A percentile compares a stretch with the other conserved stretches of the same genome.
Conservation (phyloP, 1,140 invertebrate genomes). For the Brachionus paranguensis region DNA sequence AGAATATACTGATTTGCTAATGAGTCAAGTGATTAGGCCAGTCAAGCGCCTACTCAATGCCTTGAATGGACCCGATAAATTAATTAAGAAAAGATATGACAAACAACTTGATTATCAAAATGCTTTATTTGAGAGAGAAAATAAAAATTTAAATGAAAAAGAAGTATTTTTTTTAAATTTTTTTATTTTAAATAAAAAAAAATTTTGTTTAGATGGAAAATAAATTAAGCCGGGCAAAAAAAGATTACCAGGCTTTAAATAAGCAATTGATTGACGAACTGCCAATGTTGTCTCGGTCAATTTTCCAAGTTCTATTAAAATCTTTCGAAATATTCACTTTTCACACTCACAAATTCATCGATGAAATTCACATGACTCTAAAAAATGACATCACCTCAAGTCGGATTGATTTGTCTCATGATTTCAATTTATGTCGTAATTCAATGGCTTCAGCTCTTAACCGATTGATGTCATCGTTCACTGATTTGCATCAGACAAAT, state of each 20-base stretch:
- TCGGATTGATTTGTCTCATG: background rate
- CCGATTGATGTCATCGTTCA: background rate
- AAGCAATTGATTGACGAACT: slow-evolving; percentile 26
- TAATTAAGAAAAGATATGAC: slow-evolving; percentile 16
- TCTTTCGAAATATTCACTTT: background rate
- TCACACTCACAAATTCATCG: background rate
- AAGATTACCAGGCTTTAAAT: slow-evolving; percentile 27
- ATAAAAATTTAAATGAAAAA: background rate
- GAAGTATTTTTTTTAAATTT: background rate
- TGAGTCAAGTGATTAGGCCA: background rate
- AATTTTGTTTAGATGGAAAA: background rate
- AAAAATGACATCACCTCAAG: background rate
- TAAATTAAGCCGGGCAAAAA: background rate
- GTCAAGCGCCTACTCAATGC: background rate
- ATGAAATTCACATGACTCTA: background rate
- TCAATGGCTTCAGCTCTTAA: background rate
- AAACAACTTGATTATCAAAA: slow-evolving; percentile 24
- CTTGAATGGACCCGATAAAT: background rate
- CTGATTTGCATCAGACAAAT: background rate
- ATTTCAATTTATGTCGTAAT: background rate
- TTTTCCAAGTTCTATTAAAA: background rate
- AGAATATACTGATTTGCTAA: background rate
- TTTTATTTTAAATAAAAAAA: background rate
- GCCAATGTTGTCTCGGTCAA: background rate
- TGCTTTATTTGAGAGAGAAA: background rate